Evolutionary conservation across 2,113 vertebrate species (phyloP).

Genomic region (Tursiops truncatus): DNA sequence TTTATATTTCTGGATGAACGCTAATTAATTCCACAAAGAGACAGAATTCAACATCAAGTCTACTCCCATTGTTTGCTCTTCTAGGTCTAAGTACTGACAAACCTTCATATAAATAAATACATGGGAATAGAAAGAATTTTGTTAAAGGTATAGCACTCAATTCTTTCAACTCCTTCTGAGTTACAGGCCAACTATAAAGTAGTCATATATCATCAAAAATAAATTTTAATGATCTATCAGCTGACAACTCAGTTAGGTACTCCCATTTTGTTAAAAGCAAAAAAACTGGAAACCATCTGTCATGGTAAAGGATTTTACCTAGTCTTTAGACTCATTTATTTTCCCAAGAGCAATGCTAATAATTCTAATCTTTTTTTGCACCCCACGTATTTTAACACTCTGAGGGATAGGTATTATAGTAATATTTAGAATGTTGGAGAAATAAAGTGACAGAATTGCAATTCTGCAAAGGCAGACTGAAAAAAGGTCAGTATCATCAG

Average conservation of each 20-base stretch:
- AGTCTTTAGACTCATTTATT: conserved; percentile 36
- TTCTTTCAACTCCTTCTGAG: conserved; percentile 14
- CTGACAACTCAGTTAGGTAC: background rate
- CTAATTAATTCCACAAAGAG: background rate
- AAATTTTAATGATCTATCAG: conserved; percentile 40
- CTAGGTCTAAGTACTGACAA: background rate
- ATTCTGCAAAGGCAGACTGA: conserved; percentile 18
- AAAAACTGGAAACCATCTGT: conserved; percentile 13
- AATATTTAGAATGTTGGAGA: background rate
- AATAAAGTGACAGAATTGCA: background rate
- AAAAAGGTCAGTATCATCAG: background rate
- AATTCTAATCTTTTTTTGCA: conserved; percentile 33
- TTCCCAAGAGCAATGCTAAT: conserved; percentile 9
- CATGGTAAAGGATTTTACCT: conserved; percentile 31
- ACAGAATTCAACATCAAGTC: background rate
- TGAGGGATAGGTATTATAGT: background rate
- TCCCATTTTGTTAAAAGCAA: conserved; percentile 46
- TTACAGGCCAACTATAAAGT: background rate
- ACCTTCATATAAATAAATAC: conserved; percentile 24
- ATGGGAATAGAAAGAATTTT: background rate
- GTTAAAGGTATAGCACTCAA: background rate
- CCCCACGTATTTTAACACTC: background rate
- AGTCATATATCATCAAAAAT: conserved; percentile 9
- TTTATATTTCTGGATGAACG: conserved; percentile 34
- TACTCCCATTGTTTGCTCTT: background rate